Conservation (phyloP, 2,888 invertebrate species). For the Melanotus villosus region DNA sequence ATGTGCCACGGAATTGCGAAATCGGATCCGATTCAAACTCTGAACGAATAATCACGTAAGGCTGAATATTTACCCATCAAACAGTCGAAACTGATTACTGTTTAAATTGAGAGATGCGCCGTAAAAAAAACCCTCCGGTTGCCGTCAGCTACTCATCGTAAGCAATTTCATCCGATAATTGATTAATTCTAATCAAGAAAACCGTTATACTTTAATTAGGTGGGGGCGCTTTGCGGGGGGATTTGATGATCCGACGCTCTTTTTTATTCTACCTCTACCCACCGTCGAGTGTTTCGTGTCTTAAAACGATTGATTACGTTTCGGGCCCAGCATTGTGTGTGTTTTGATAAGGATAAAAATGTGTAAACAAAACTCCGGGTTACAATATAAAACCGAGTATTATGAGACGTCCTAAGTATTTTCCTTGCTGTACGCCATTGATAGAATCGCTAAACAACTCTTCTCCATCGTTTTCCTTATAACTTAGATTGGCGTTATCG, state of each 20-base stretch:
- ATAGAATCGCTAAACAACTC: no score
- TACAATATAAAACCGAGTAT: no score
- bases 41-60: slow-evolving; percentile 14
- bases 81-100: slow-evolving; percentile 23
- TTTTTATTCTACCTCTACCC: background rate
- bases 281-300: background rate
- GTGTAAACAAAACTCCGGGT: background rate
- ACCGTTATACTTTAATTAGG: slow-evolving; percentile 12
- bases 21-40: slow-evolving; percentile 21
- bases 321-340: background rate
- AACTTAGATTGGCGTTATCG: no score
- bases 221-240: background rate
- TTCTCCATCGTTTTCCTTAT: no score
- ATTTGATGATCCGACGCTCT: background rate
- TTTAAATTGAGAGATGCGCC: slow-evolving; percentile 18
- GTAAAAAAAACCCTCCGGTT: background rate
- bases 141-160: background rate
- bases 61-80: slow-evolving; percentile 27
- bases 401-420: no score
- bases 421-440: no score
- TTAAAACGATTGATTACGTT: slow-evolving; percentile 9
- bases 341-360: background rate
- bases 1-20: slow-evolving; percentile 11
- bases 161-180: background rate
- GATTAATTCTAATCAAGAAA: slow-evolving; percentile 11